A percentile compares a stretch with the other conserved stretches of the same genome.
Conservation (phyloP, 2,113 vertebrate genomes). For the Lutjanus erythropterus region DNA sequence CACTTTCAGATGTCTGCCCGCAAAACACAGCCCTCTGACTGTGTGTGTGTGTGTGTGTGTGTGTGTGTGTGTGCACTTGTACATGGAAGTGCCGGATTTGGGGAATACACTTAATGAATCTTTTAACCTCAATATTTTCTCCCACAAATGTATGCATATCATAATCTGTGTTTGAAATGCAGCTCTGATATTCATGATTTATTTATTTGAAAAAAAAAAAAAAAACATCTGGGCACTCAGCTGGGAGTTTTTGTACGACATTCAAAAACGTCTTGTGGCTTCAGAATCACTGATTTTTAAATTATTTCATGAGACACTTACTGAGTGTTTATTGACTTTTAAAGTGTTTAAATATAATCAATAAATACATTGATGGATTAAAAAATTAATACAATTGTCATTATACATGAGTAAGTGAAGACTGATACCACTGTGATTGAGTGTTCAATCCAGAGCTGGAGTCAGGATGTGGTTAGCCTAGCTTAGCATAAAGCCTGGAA, state of each 20-base stretch:
- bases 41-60: conserved; percentile 11
- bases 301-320: conserved; percentile 4
- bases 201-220: conserved; percentile 54
- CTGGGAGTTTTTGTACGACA: conserved; percentile 20
- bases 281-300: not conserved
- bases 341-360: not conserved
- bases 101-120: conserved; percentile 72
- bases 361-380: not conserved
- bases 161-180: conserved; percentile 55
- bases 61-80: conserved; percentile 2
- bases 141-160: conserved; percentile 56
- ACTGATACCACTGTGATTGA: not conserved
- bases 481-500: not conserved
- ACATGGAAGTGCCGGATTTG: conserved; percentile 53
- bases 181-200: conserved; percentile 60
- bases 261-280: conserved; percentile 24
- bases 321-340: conserved; percentile 3
- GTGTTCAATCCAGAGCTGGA: not conserved
- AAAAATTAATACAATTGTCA: not conserved
- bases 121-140: conserved; percentile 76
- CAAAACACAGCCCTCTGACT: conserved; percentile 52
- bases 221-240: conserved; percentile 27
- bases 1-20: conserved; percentile 68
- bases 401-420: not conserved
- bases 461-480: not conserved